Base-by-base conservation (phyloP, 2,888 invertebrate genomes). In the Tetrapedia diversipes region DNA sequence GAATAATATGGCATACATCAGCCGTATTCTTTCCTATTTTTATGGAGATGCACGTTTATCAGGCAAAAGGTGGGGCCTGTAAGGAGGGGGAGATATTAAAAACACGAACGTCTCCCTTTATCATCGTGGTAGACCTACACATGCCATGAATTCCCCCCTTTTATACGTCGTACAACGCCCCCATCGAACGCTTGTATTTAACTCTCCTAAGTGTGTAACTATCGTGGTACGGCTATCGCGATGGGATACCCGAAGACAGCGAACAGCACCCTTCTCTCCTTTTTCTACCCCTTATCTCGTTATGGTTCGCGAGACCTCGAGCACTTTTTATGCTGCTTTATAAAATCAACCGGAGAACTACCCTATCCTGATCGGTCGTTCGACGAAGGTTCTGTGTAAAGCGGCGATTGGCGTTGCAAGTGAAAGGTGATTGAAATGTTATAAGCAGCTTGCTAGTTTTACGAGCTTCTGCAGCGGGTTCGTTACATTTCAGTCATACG, bases 1-100 rank as follows among this genome's bases (percentile, higher is more conserved):
- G 77, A 77, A 77, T 77, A 77, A 77, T 77, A 77, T 75, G 75
- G 74, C 68, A 77, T 77, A 77, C 69, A 77, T 77, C 77, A 65
- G 60, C 75, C 60, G 54, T 74, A 69, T 73, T 77, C 74, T 69
- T 69, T 77, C 69, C 77, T 77, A 77, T 77, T 77, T 77, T 77
- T 72, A 77, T 75, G 77, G 68, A 75, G 75, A 77, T 77, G 74
- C 77, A 39, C 68, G 68, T 77, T 77, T 77, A 77, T 75, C 77
- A 69, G n/a, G 27, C 37, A 3, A 19, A 32, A 14, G 34, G 24
- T 19, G 27, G 8, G 19, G 22, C 27, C 7, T 1, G 34, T 7
- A 11, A 16, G 8, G 7, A 29, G 53, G 14, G 61, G 61, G 72
- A 66, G 60, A 77, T 77, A 77, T 77, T 77, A 74, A 77, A n/a